phyloP scores from a whole-genome alignment of 2,113 vertebrate genomes.

The Ictalurus furcatus region DNA sequence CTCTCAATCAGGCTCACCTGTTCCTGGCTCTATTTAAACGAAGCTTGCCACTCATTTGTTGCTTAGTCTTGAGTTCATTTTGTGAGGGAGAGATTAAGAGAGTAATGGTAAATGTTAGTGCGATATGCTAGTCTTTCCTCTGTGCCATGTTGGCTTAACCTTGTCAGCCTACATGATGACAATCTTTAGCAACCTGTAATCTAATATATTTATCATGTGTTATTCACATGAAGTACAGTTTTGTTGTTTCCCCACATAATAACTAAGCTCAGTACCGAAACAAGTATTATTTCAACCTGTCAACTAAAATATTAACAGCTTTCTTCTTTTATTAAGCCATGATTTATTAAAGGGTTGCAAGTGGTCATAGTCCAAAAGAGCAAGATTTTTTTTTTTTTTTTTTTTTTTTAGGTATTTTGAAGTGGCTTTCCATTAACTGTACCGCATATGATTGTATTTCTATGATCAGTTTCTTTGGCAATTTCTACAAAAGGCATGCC shows the following conservation, averaged over 20 bases:
- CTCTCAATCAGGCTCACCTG: background rate
- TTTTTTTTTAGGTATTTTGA: no score
- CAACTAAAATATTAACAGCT: background rate
- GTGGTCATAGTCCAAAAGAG: background rate
- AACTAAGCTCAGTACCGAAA: background rate
- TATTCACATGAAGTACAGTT: background rate
- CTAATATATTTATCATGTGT: background rate
- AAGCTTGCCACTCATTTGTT: background rate
- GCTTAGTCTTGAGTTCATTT: background rate
- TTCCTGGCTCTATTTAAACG: background rate
- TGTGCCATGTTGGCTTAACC: background rate
- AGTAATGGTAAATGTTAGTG: background rate
- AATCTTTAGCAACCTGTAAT: background rate
- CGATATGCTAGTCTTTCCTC: background rate
- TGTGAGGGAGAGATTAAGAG: background rate
- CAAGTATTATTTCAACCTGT: no score
- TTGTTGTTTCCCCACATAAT: background rate
- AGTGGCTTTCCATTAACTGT: background rate
- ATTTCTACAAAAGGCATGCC: background rate
- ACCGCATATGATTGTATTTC: background rate
- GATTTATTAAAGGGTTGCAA: background rate
- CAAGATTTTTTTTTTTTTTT: background rate
- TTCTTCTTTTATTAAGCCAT: background rate
- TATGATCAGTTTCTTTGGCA: background rate
- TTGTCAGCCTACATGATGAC: background rate